Base-by-base conservation (phyloP, 2,888 invertebrate species). In the Tortrix viridana region DNA sequence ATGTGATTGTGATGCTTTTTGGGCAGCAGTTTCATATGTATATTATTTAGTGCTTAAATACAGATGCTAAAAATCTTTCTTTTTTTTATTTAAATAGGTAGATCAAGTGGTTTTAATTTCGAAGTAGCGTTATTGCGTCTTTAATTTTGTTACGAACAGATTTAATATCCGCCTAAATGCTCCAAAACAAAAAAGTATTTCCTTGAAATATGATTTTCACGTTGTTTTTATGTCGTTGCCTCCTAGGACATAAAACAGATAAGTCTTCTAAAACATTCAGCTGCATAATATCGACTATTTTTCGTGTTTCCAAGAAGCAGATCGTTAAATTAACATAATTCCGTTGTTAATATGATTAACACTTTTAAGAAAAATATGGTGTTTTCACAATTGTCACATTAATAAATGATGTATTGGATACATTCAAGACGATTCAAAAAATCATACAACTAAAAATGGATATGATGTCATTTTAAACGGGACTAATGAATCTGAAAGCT, bases 261-360 rank as follows among this genome's bases (percentile, higher is more conserved):
- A 5, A 41, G 5, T 41, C 16, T 5, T 41, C 41, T 14, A 12
- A 5, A 32, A 19, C 19, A 19, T 37, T 14, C 22, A 32, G 18
- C 54, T 55, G 43, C 18, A 61, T 55, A 55, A 61, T 49, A 49
- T 55, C 22, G 19, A 54, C 48, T 23, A 20, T 16, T 26, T 18
- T 56, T 56, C 43, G 26, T 43, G 37, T 56, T 41, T 37, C 46
- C 20, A 4, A 56, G 26, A 56, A 56, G 19, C 38, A 23, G 41
- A 7, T 54, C 52, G 49, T 62, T 50, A 64, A 62, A 66, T 66
- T 64, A 49, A 19, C 64, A 66, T 66, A 66, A 53, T 26, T 53
- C 44, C 38, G 64, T 64, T 66, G 66, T 66, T 64, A 64, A 41
- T 55, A 60, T 64, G 66, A 60, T 57, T 60, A 60, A 60, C 49